Conservation (phyloP, 92 coral and sea anemone genomes). For the Pocillopora grandis region DNA sequence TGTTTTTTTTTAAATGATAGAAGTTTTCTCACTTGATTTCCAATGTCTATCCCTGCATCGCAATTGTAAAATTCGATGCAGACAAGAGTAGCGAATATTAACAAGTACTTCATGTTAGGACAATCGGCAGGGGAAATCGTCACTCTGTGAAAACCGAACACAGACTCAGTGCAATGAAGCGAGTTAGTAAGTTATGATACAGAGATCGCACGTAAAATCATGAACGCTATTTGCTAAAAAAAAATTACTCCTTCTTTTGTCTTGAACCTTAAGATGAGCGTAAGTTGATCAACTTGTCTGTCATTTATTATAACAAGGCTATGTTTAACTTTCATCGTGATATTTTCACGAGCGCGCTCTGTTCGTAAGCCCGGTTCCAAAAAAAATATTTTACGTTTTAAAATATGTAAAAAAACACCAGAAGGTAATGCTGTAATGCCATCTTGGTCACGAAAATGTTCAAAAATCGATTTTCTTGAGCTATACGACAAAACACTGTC, state of each 20-base stretch:
- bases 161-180: neutral
- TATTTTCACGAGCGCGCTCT: too few relatives aligned
- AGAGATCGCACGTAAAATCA: neutral
- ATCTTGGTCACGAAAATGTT: too few relatives aligned
- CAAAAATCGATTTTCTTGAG: too few relatives aligned
- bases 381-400: too few relatives aligned
- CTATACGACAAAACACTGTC: too few relatives aligned
- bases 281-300: too few relatives aligned
- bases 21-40: constrained; percentile 5
- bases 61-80: neutral
- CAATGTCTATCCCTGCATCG: neutral
- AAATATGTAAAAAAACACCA: too few relatives aligned
- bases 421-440: too few relatives aligned
- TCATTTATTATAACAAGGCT: too few relatives aligned
- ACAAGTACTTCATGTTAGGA: neutral
- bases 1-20: too few relatives aligned
- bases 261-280: neutral
- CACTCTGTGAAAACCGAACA: neutral
- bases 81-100: neutral
- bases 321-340: too few relatives aligned
- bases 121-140: neutral
- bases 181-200: neutral
- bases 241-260: neutral
- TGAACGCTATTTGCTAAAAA: neutral
- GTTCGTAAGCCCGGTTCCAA: too few relatives aligned